Base-by-base conservation (phyloP, 2,888 invertebrate genomes). In the Parnassius orleans region DNA sequence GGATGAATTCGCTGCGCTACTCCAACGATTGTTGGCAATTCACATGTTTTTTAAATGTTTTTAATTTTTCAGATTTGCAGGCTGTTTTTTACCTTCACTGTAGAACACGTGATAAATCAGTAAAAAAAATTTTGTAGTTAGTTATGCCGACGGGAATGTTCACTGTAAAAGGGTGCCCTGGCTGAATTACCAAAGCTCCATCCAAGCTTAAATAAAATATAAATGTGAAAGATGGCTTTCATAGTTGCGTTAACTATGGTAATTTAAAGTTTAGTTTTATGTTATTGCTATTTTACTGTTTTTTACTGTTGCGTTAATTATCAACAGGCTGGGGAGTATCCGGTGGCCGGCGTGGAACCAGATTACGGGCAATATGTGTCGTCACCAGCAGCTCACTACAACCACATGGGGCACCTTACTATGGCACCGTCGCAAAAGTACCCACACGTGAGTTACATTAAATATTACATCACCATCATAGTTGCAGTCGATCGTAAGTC, bases 341-440 rank as follows among this genome's bases (percentile, higher is more conserved):
- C 82, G 14, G 88, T 87, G 52, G 86, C 86, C n/a, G 79, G 83
- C 14, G 88, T 89, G 48, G 92, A 92, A 63, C 80, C 87, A 1
- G 92, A 92, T 70, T 92, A 92, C 70, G 90, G 91, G 1, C 91
- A 92, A 79, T 92, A 92, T 69, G 90, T 92, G 68, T 91, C 92
- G 2, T 90, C 92, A 1, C 89, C 92, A 43, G 90, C 89, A 3
- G 81, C 87, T 0, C 92, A 92, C 72, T 92, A 92, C 74, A 92
- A 91, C 75, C 92, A 92, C 76, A 86, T 92, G 90, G 92, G 89
- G 47, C 92, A 92, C 72, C 89, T 92, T 67, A 90, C 92, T 46
- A 92, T 92, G 89, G 91, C 92, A 14, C 92, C 92, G 0, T 92
- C 92, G 64, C 92, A 92, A 77, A 92, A 92, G 69, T 92, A 92